These are phyloP conservation scores for Halichondria panicea DNA, from an alignment of 37 sponge, comb jelly and placozoan genomes.

Conservation along the genomic window DNA sequence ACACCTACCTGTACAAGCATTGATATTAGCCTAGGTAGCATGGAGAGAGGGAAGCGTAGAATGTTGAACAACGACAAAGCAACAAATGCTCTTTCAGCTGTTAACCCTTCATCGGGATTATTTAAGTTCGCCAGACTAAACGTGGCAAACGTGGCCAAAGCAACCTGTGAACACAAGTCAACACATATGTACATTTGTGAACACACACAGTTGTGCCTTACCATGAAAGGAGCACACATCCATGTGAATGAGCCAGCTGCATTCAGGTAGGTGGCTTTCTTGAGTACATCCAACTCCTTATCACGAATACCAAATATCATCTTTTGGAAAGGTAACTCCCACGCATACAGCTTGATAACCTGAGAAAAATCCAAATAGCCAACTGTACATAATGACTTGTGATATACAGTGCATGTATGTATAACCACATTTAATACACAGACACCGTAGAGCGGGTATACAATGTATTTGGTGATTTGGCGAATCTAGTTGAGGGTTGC, in stretches of 20 bases:
- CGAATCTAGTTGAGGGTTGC: no score
- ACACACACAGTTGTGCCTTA: constrained; percentile 6
- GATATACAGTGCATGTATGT: no score
- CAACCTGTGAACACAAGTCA: constrained; percentile 64
- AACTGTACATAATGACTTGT: no score
- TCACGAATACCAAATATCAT: constrained; percentile 64
- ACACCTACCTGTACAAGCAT: constrained; percentile 65
- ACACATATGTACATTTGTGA: not conserved
- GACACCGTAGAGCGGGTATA: no score
- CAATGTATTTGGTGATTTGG: no score
- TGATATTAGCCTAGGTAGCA: constrained; percentile 93
- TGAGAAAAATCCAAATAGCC: constrained; percentile 14
- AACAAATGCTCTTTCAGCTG: constrained; percentile 92
- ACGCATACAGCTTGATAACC: constrained; percentile 97
- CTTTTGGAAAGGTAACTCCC: constrained; percentile 84
- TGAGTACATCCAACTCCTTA: constrained; percentile 70
- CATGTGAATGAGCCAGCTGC: constrained; percentile 82
- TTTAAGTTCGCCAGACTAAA: constrained; percentile 57
- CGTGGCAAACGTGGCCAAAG: constrained; percentile 92
- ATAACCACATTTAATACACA: no score
- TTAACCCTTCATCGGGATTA: constrained; percentile 50
- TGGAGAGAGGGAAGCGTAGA: constrained; percentile 88
- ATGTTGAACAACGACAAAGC: constrained; percentile 97
- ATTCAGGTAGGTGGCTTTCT: constrained; percentile 54
- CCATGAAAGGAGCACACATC: constrained; percentile 91